Base-by-base conservation (phyloP, 2,797 vertebrate species). In the Eulemur coronatus region DNA sequence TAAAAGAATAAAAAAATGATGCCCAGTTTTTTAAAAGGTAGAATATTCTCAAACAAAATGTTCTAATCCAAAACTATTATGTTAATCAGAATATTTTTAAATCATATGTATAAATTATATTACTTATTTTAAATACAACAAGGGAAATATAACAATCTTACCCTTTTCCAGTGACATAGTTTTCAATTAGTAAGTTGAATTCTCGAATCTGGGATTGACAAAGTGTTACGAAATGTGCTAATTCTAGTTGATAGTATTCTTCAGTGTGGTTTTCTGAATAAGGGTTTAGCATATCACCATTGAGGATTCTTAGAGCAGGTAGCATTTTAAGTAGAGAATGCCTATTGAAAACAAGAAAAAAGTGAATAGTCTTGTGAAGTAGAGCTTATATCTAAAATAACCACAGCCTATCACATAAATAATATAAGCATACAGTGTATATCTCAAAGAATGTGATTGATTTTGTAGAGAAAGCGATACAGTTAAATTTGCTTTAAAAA, bases 171-270 rank as follows among this genome's bases (percentile, higher is more conserved):
- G 79, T 91, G 93, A 96, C 96, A 94, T 98, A 98, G 90, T 78
- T 98, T 95, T 98, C 97, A 95, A 96, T 97, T 78, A 99, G 91
- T 94, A 98, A 98, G 24, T 50, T 52, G 70, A 98, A 98, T 98
- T 99, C 98, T 97, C 98, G 97, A 96, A 99, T 98, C 96, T 99
- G 99, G 84, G 96, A 89, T 97, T 98, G 99, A 98, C 99, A 99
- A 89, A 99, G 96, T n/a, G 89, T 95, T 43, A 98, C 95, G 97
- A 99, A 99, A 94, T 81, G 94, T 97, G 97, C 98, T 46, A 98
- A 75, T 93, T 98, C 96, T 89, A 59, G 89, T 55, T 46, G 75
- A 78, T 69, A 55, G n/a, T 82, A 93, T 73, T 91, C 97, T 98
- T 97, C 98, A 97, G 72, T 97, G 91, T 93, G 67, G n/a, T 91